Base-by-base conservation (phyloP, 2,888 invertebrate genomes). In the Belgica antarctica region DNA sequence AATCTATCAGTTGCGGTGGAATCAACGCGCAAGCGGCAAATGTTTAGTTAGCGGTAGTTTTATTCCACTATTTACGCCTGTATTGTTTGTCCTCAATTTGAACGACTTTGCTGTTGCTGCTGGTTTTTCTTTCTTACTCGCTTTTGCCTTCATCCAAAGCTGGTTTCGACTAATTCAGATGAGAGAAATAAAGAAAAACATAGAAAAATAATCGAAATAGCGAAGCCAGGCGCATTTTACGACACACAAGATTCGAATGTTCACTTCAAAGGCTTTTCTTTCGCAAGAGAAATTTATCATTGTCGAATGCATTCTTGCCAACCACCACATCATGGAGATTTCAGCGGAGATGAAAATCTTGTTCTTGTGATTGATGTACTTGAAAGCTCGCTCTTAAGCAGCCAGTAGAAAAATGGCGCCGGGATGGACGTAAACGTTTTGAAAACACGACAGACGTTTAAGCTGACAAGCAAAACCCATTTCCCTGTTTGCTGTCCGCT, bases 31-130 rank as follows among this genome's bases (percentile, higher is more conserved):
- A n/a, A 17, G 61, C 61, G 36, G 22, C 63, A 24, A 19, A 12
- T 31, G 63, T 63, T 63, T 63, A 41, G n/a, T 63, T 63, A 63
- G 63, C 63, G 63, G 63, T 63, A 63, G 41, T 63, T 63, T 63
- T 62, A 41, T n/a, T n/a, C n/a, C n/a, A n/a, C 41, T 41, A 41
- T 63, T 41, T 63, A 46, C 63, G 41, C 36, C n/a, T 34, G 34
- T 63, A 25, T 34, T 63, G 63, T 63, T 63, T 63, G 63, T 63
- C 63, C 63, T 63, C 63, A 63, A 41, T 63, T 24, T 41, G 36
- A 63, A 15, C 41, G 19, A 22, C 52, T 52, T 52, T 15, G 22
- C 63, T 63, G 61, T 19, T 61, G 46, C 41, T 41, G 41, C 8
- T 31, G 34, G 25, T 62, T 36, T 62, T 41, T 46, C 31, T 62